phyloP scores from a whole-genome alignment of 2,888 invertebrate species.

The Heliconius ethilla region DNA sequence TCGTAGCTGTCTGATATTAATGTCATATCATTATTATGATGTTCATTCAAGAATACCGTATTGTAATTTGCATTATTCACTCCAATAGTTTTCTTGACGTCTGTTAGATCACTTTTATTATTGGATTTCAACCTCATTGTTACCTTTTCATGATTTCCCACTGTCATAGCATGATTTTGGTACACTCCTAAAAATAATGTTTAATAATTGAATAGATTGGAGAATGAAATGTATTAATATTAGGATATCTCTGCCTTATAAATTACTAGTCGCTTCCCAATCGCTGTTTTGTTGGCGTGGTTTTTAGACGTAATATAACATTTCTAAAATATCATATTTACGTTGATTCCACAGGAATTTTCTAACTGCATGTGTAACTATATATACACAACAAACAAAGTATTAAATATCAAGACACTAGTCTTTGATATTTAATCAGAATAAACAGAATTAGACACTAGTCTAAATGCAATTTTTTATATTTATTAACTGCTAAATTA shows the following conservation, averaged over 20 bases:
- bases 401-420: too few species aligned
- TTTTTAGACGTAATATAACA: too few species aligned
- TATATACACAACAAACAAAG: too few species aligned
- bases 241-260: not conserved
- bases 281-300: too few species aligned
- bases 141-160: slow-evolving; percentile 32
- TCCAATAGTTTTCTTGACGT: not conserved
- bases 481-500: too few species aligned
- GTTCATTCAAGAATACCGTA: slow-evolving; percentile 7
- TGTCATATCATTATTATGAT: slow-evolving; percentile 14
- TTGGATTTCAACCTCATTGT: slow-evolving; percentile 21
- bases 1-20: slow-evolving; percentile 55
- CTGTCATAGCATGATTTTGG: slow-evolving; percentile 39
- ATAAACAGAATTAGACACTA: too few species aligned
- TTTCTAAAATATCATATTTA: too few species aligned
- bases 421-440: too few species aligned
- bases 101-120: slow-evolving; percentile 6
- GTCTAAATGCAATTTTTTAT: too few species aligned
- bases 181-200: slow-evolving; percentile 40
- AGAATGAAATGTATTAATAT: not conserved
- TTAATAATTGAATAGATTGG: not conserved
- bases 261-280: too few species aligned
- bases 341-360: too few species aligned
- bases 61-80: slow-evolving; percentile 31
- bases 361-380: too few species aligned